A percentile compares a stretch with the other conserved stretches of the same genome.
Evolutionary conservation across 2,113 vertebrate species (phyloP).

Genomic region (Paramisgurnus dabryanus): DNA sequence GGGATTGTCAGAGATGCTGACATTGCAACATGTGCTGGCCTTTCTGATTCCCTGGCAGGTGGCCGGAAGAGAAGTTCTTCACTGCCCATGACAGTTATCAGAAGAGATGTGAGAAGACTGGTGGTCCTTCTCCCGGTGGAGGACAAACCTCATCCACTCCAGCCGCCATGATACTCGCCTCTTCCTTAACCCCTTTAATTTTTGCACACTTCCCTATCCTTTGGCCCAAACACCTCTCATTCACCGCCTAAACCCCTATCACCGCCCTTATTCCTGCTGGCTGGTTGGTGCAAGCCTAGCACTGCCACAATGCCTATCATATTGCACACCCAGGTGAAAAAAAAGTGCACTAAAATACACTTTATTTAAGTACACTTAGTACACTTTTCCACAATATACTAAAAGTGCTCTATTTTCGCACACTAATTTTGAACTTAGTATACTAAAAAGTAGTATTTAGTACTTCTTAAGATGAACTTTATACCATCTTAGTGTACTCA

Average conservation of each 20-base stretch:
- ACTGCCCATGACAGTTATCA: constrained; percentile 1
- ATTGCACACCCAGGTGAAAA: background rate
- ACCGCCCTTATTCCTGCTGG: constrained; percentile 7
- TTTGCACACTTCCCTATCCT: background rate
- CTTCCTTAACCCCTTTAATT: background rate
- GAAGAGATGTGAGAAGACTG: constrained; percentile 26
- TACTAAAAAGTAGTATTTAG: too few relatives aligned
- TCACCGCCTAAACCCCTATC: too few relatives aligned
- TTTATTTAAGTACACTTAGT: too few relatives aligned
- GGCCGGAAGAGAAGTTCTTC: background rate
- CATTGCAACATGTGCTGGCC: too few relatives aligned
- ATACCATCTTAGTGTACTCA: too few relatives aligned
- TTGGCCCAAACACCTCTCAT: background rate
- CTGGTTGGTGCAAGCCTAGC: constrained; percentile 25
- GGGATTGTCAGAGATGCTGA: too few relatives aligned
- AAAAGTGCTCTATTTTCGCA: too few relatives aligned
- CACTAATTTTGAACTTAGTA: too few relatives aligned
- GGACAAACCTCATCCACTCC: background rate
- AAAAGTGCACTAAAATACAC: too few relatives aligned
- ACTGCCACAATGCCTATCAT: constrained; percentile 23
- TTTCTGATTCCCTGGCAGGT: too few relatives aligned
- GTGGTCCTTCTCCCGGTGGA: constrained; percentile 24
- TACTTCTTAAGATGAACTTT: too few relatives aligned
- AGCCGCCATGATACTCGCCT: background rate
- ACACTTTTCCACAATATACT: too few relatives aligned